Evolutionary conservation across 2,797 vertebrate genomes (phyloP).

Genomic region (Arrhamphus sclerolepis): DNA sequence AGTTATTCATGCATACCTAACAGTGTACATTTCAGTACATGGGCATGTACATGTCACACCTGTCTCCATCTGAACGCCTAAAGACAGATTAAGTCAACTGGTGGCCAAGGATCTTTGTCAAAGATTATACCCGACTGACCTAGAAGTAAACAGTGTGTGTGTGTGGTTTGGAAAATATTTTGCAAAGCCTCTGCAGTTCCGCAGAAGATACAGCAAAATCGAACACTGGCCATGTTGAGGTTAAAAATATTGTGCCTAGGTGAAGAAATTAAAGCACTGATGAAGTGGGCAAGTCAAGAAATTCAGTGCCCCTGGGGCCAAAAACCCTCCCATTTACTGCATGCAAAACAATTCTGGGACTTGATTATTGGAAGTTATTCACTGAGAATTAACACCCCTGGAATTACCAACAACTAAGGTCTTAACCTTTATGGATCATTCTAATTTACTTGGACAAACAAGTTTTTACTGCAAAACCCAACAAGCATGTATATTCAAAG

Average conservation of each 20-base stretch:
- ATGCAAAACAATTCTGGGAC: too few species aligned
- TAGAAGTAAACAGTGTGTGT: conserved; percentile 45
- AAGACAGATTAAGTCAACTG: conserved; percentile 67
- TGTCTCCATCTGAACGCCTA: conserved; percentile 59
- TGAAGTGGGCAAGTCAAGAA: too few species aligned
- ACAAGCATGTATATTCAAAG: too few species aligned
- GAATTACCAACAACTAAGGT: too few species aligned
- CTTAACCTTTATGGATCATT: too few species aligned
- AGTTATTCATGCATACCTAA: conserved; percentile 20
- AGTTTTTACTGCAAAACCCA: too few species aligned
- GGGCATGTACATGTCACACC: conserved; percentile 57
- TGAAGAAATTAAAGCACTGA: too few species aligned
- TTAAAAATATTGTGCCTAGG: background rate
- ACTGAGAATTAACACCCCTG: too few species aligned
- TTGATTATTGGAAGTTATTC: too few species aligned
- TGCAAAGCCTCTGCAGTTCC: conserved; percentile 9
- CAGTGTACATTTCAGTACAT: conserved; percentile 23
- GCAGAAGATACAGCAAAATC: conserved; percentile 14
- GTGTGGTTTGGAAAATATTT: background rate
- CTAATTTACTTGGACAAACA: too few species aligned
- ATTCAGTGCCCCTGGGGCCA: too few species aligned
- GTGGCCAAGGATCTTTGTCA: conserved; percentile 58
- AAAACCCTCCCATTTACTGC: too few species aligned
- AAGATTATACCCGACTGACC: conserved; percentile 56
- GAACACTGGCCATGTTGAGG: background rate